Evolutionary conservation across 2,113 vertebrate species (phyloP).

Genomic region (Zingel zingel): DNA sequence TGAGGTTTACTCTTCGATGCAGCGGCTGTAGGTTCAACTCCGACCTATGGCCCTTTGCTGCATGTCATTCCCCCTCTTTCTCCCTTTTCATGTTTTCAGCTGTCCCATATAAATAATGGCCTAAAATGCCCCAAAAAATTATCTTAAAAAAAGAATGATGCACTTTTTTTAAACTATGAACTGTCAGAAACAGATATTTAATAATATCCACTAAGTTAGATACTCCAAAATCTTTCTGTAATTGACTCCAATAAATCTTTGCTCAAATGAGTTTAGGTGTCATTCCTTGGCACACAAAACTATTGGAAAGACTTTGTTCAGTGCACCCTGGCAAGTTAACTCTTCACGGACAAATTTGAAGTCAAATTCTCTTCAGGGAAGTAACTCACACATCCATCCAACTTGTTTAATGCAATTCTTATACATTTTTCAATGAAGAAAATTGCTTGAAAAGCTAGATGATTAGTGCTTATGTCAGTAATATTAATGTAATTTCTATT

Average conservation of each 20-base stretch:
- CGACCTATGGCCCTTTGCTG: no score
- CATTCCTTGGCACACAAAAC: background rate
- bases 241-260: background rate
- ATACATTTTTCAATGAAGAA: background rate
- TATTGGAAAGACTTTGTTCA: background rate
- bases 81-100: no score
- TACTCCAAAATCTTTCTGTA: slow-evolving; percentile 3
- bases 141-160: slow-evolving; percentile 6
- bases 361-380: background rate
- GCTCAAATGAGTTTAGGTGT: background rate
- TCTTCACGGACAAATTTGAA: background rate
- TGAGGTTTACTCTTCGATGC: no score
- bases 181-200: background rate
- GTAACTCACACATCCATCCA: slow-evolving; percentile 1
- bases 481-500: background rate
- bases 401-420: background rate
- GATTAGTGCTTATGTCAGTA: background rate
- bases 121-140: no score
- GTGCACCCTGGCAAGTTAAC: background rate
- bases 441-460: background rate
- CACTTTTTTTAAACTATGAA: slow-evolving; percentile 18
- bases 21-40: no score
- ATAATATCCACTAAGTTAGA: slow-evolving; percentile 10
- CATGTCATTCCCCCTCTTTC: no score
- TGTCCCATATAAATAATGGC: no score